Percentiles rank a stretch among this genome's conserved stretches.
Conservation (phyloP, 35 echinoderm and acorn worm genomes). For the Lytechinus pictus region DNA sequence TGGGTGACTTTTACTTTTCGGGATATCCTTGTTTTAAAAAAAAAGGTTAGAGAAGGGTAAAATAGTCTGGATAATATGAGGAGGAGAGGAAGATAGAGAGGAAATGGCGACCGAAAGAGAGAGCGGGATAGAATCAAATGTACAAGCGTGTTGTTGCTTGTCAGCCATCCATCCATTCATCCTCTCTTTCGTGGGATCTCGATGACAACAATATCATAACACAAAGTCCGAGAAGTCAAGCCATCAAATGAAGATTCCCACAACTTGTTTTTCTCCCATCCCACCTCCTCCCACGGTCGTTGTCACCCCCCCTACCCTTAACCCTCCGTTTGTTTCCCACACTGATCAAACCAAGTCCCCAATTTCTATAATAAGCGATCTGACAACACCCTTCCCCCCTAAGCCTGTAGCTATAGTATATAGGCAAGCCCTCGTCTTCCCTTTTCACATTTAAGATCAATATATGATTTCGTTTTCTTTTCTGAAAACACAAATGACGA, state of each 20-base stretch:
- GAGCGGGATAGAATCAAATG: too few species aligned
- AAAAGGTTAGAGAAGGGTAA: too few species aligned
- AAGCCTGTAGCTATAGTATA: background rate
- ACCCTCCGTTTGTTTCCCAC: background rate
- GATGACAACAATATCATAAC: conserved; percentile 40
- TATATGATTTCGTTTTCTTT: too few species aligned
- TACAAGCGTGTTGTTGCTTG: too few species aligned
- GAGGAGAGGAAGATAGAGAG: too few species aligned
- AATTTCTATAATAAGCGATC: background rate
- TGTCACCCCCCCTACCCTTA: background rate
- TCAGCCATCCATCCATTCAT: too few species aligned
- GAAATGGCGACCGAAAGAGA: too few species aligned
- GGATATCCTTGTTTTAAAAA: too few species aligned
- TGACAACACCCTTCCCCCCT: background rate
- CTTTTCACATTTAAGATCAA: background rate
- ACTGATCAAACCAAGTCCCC: background rate
- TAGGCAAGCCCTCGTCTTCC: background rate
- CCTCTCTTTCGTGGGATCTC: background rate
- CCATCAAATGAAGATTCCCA: conserved; percentile 24
- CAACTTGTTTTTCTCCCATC: conserved; percentile 14
- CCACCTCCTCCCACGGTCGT: background rate
- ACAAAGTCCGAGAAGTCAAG: background rate
- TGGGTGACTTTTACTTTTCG: too few species aligned
- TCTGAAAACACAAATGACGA: too few species aligned
- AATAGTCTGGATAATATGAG: too few species aligned